phyloP scores from a whole-genome alignment of 2,888 invertebrate species.

The Philaethria dido region DNA sequence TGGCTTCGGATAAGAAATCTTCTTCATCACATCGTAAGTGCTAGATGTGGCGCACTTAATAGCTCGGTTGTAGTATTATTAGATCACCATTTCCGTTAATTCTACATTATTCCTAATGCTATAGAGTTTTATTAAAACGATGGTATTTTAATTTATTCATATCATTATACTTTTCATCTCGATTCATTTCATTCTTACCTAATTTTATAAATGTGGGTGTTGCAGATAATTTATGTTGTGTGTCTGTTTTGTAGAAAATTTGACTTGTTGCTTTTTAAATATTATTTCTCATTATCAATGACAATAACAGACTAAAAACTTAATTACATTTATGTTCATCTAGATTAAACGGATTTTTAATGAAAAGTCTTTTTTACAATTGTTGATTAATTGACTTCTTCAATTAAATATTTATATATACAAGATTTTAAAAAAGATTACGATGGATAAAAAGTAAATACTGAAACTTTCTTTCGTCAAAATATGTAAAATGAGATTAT shows the following conservation, averaged over 20 bases:
- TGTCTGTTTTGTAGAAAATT: background rate
- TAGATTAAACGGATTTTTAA: background rate
- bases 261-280: constrained; percentile 7
- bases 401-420: too few species aligned
- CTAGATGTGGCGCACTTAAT: constrained; percentile 74
- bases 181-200: background rate
- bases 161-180: background rate
- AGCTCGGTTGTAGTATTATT: constrained; percentile 50
- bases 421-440: too few species aligned
- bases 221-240: constrained; percentile 1
- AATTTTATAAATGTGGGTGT: background rate
- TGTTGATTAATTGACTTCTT: too few species aligned
- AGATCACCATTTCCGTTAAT: constrained; percentile 37
- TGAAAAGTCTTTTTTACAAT: background rate
- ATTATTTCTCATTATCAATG: background rate
- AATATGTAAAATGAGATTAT: too few species aligned
- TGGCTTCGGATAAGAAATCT: constrained; percentile 79
- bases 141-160: background rate
- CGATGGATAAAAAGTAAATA: too few species aligned
- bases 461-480: too few species aligned
- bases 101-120: constrained; percentile 29
- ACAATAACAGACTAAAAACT: background rate
- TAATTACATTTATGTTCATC: background rate
- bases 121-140: constrained; percentile 19
- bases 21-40: constrained; percentile 81